phyloP scores from a whole-genome alignment of 2,888 invertebrate species.

The Xanthostigma xanthostigma region DNA sequence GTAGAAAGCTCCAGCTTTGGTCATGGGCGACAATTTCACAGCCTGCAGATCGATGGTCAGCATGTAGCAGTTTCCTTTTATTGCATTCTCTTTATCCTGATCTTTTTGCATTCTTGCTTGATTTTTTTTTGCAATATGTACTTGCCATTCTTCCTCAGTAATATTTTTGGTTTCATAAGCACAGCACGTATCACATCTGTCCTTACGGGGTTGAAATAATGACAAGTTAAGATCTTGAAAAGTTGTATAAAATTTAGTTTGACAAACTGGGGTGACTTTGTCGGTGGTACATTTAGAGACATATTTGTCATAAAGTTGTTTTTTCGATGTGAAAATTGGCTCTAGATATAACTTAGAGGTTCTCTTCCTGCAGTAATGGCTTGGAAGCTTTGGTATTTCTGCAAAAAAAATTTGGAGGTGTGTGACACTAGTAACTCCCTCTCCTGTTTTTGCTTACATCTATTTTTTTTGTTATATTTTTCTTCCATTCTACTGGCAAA shows the following conservation, averaged over 20 bases:
- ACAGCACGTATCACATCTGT: conserved; percentile 1
- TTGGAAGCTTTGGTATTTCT: neutral
- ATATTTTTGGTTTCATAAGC: neutral
- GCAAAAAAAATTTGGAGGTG: neutral
- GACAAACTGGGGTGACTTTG: neutral
- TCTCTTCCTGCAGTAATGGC: neutral
- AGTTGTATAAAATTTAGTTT: no score
- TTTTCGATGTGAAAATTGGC: conserved; percentile 1
- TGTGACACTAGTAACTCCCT: no score
- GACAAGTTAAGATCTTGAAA: conserved; percentile 1
- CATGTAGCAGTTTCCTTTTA: neutral
- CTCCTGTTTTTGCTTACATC: no score
- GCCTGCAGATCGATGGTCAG: conserved; percentile 3
- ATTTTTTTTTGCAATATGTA: conserved; percentile 1
- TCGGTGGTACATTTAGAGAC: neutral
- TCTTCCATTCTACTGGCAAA: no score
- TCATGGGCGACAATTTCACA: neutral
- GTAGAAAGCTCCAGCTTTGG: conserved; percentile 1
- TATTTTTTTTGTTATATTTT: no score
- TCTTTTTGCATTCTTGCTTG: neutral
- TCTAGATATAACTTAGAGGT: conserved; percentile 1
- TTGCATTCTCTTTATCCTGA: neutral
- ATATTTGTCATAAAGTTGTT: neutral
- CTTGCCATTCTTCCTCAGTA: conserved; percentile 2
- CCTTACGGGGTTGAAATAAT: neutral